Percentiles rank a stretch among this genome's conserved stretches.
Evolutionary conservation across 1,140 invertebrate genomes (phyloP).

Genomic region (Papilio glaucus): DNA sequence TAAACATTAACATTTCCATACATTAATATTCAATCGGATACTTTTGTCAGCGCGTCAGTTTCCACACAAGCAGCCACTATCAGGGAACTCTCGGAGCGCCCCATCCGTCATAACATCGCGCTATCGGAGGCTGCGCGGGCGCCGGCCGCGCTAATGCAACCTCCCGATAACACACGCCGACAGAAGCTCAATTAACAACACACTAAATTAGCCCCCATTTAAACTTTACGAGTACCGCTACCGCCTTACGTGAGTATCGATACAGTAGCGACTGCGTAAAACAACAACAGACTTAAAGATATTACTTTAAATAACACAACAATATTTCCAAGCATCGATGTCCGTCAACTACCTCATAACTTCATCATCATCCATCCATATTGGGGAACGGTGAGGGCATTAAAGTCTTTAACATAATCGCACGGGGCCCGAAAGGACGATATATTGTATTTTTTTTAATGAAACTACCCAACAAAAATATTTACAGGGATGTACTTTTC

Average conservation of each 20-base stretch:
- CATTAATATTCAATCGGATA: slow-evolving; percentile 8
- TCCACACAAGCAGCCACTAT: slow-evolving; percentile 8
- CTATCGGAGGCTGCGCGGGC: slow-evolving; percentile 49
- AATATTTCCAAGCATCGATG: too few relatives aligned
- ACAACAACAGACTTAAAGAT: slow-evolving; percentile 6
- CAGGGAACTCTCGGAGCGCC: slow-evolving; percentile 10
- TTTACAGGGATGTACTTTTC: too few relatives aligned
- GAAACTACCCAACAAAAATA: too few relatives aligned
- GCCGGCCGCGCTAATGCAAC: slow-evolving; percentile 70
- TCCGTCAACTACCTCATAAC: too few relatives aligned
- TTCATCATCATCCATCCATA: too few relatives aligned
- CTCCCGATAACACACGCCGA: slow-evolving; percentile 66
- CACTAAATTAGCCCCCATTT: slow-evolving; percentile 81
- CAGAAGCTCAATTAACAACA: slow-evolving; percentile 79
- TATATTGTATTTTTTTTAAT: too few relatives aligned
- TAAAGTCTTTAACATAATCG: too few relatives aligned
- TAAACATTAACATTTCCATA: slow-evolving; percentile 21
- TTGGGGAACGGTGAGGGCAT: too few relatives aligned
- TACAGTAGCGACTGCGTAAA: slow-evolving; percentile 46
- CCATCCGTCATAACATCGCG: slow-evolving; percentile 72
- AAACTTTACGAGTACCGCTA: slow-evolving; percentile 80
- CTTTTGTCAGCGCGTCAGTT: slow-evolving; percentile 15
- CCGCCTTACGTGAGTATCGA: slow-evolving; percentile 71
- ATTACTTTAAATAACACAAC: not conserved
- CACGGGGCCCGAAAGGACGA: too few relatives aligned